A percentile compares a stretch with the other conserved stretches of the same genome.
These are phyloP conservation scores for Megaleporinus macrocephalus DNA, from an alignment of 2,113 vertebrate species.

Conservation along the genomic window DNA sequence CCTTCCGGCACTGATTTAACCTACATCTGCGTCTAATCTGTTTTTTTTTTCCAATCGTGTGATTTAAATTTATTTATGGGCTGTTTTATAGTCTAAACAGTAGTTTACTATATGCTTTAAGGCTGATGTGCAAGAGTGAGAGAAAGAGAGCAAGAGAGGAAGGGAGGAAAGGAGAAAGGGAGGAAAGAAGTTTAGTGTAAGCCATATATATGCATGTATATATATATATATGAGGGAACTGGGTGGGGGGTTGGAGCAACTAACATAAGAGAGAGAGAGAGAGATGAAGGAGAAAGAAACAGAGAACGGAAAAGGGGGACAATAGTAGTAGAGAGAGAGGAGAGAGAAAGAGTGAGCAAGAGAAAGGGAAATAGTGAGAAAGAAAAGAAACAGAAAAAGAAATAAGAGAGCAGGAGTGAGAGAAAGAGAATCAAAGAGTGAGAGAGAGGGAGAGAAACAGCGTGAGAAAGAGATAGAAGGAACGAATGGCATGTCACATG, in stretches of 20 bases:
- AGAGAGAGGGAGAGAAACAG: background rate
- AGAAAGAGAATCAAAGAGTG: background rate
- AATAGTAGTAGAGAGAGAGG: background rate
- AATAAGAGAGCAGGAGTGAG: background rate
- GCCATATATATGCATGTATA: too few species aligned
- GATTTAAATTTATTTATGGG: constrained; percentile 1
- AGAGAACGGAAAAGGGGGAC: background rate
- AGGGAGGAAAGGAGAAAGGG: background rate
- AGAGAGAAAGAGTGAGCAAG: background rate
- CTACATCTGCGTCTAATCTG: constrained; percentile 35
- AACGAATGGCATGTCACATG: background rate
- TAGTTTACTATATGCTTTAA: background rate
- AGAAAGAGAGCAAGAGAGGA: background rate
- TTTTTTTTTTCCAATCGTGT: constrained; percentile 7
- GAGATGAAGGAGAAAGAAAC: background rate
- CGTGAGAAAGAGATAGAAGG: background rate
- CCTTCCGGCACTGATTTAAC: constrained; percentile 17
- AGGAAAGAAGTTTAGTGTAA: background rate
- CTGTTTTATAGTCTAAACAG: constrained; percentile 10
- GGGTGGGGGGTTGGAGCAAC: too few species aligned
- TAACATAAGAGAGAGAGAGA: background rate
- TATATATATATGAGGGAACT: background rate
- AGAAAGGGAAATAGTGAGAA: background rate
- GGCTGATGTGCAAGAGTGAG: background rate
- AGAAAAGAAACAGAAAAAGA: too few species aligned